Base-by-base conservation (phyloP, 2,113 vertebrate genomes). In the Forbesichthys agassizii region DNA sequence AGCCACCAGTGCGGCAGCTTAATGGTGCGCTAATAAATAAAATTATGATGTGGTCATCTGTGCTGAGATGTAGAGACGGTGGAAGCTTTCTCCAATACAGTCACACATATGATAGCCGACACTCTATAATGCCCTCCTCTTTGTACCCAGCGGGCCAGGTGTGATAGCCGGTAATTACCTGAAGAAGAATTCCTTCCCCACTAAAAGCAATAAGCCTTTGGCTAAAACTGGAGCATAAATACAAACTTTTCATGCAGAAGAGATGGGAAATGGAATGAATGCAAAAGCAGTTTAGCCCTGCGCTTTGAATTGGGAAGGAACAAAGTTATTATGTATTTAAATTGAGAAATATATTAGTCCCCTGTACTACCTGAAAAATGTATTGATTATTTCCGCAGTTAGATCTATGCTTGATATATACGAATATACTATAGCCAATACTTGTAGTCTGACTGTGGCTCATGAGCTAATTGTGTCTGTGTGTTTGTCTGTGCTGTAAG, bases 11-110 rank as follows among this genome's bases (percentile, higher is more conserved):
- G 47, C 74, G 73, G 47, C 74, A 69, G 51, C 62, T 72, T 64
- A 83, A 68, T 64, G 48, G 58, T 68, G 53, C 42, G 47, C 71
- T 83, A 71, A 76, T 79, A 83, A 67, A 79, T 79, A 72, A 83
- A 71, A 33, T 51, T 36, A 59, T 13, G 7, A 20, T 68, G 54
- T 46, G 51, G 51, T 58, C 67, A 79, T 63, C 70, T 73, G 53
- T 55, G 56, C 11, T 46, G 59, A 54, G 11, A 11, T 16, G 48
- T n/a, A 54, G 14, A 52, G 60, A 18, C 12, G 11, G 13, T 48
- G 46, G 48, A 63, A 56, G 48, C 27, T 42, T 61, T 48, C 54
- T 36, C 20, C 56, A 58, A 12, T 13, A 63, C 36, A 33, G 36
- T 53, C 56, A 64, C 18, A 67, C 59, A 74, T 65, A 78, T 63